Conservation (phyloP, 2,113 vertebrate species). For the Campylomormyrus numenius region DNA sequence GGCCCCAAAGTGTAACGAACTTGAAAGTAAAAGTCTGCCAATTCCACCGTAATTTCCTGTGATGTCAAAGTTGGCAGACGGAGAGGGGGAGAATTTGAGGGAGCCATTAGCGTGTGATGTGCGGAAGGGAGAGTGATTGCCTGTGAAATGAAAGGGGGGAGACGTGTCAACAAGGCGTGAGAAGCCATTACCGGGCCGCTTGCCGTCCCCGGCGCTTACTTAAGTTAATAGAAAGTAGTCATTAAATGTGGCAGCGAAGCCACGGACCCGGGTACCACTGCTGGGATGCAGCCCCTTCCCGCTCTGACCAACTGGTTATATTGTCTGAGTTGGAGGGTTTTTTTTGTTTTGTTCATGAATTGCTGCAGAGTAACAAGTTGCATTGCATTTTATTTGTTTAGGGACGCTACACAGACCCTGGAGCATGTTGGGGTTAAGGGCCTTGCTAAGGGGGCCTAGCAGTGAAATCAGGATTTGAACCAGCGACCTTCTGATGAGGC, state of each 20-base stretch:
- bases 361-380: not conserved
- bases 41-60: conserved; percentile 66
- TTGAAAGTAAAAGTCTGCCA: conserved; percentile 50
- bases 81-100: conserved; percentile 63
- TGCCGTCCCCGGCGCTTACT: conserved; percentile 49
- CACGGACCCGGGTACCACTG: not conserved
- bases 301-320: not conserved
- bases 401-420: not conserved
- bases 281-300: not conserved
- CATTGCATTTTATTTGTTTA: not conserved
- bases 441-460: not conserved
- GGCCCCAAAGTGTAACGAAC: conserved; percentile 49
- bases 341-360: not conserved
- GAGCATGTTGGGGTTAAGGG: not conserved
- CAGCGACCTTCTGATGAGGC: not conserved
- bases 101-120: conserved; percentile 67
- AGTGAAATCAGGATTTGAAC: not conserved
- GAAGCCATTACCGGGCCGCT: conserved; percentile 57
- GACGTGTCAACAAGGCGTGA: conserved; percentile 55
- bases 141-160: conserved; percentile 55
- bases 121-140: conserved; percentile 51
- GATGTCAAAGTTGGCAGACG: conserved; percentile 66
- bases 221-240: conserved; percentile 56
- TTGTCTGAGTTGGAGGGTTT: not conserved
- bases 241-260: conserved; percentile 41